Base-by-base conservation (phyloP, 2,113 vertebrate species). In the Tringa solitaria region DNA sequence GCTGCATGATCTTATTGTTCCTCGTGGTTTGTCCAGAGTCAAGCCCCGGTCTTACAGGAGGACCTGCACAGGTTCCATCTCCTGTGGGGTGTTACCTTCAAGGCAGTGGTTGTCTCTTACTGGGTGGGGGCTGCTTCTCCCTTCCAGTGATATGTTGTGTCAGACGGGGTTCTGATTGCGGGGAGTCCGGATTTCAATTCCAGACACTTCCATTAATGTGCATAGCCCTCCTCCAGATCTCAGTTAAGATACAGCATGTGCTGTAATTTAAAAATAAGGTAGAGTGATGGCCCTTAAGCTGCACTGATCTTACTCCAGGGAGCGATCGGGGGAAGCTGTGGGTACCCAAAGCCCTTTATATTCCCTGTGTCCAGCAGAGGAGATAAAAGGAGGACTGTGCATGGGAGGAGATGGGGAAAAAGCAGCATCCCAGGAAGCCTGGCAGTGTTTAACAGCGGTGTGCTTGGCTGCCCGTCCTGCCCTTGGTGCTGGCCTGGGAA, bases 41-140 rank as follows among this genome's bases (percentile, higher is more conserved):
- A 28, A 86, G 27, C 43, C 50, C 11, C 0, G 0, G 21, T 7
- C 26, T 37, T 17, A 7, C 60, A 22, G 67, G 87, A 83, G 75
- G 19, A 56, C 16, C 37, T 0, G 1, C 22, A 9, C 0, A 8
- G 54, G 2, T 69, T 76, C 33, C 1, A 1, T 15, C 15, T 27
- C 7, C 0, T 59, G n/a, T 0, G 26, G 51, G 4, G 53, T 2
- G 51, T 45, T 22, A 17, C 22, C 24, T 39, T 33, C 19, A 5
- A 23, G 78, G 63, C 45, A 32, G 4, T 1, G 39, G 22, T 2
- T 43, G 45, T n/a, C 46, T 50, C 28, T 33, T n/a, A 3, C 21
- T 18, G 67, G 37, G 27, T 41, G 21, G n/a, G 15, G 27, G 48
- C 56, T 12, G 8, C 69, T 69, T 53, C 53, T 30, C 4, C 10